Base-by-base conservation (phyloP, 2,888 invertebrate species). In the Troglohyphantes excavatus region DNA sequence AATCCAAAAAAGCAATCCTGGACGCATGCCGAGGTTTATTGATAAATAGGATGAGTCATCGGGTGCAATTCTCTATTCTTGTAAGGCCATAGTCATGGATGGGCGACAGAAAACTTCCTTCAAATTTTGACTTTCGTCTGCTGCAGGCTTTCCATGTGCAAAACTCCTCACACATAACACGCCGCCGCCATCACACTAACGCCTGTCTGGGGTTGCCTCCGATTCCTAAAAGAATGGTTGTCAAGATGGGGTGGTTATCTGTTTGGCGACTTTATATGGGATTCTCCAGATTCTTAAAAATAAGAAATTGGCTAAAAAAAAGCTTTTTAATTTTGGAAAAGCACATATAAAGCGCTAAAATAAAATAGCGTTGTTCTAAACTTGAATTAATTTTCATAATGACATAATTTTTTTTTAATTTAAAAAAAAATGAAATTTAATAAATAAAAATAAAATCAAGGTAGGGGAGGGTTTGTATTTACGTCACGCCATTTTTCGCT, bases 141-240 rank as follows among this genome's bases (percentile, higher is more conserved):
- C 72, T 61, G 70, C 68, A 61, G 65, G 46, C 29, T 73, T n/a
- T 81, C 75, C 88, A 82, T 82, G 75, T 81, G 88, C 81, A 88
- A 61, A 81, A 33, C 67, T 67, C 59, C 67, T 67, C 59, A 73
- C 59, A 75, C 53, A 82, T 70, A 88, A 82, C 88, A 88, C 81
- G 82, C 88, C 88, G 82, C 88, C 88, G 88, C 88, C 88, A 88
- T 88, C 88, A 39, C 39, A 88, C 88, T 82, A 88, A 88, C 88
- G 88, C 88, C 88, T 82, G 67, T 78, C 33, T 59, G 78, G 78
- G 86, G 86, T 86, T 86, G 39, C 70, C 61, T 65, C 17, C 9
- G 19, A 17, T n/a, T n/a, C 21, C 26, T 7, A 7, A 59, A 17
- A n/a, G 26, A 6, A 11, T 0, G 19, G n/a, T 9, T 7, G 9